Base-by-base conservation (phyloP, 2,797 vertebrate genomes). In the Falco cherrug region DNA sequence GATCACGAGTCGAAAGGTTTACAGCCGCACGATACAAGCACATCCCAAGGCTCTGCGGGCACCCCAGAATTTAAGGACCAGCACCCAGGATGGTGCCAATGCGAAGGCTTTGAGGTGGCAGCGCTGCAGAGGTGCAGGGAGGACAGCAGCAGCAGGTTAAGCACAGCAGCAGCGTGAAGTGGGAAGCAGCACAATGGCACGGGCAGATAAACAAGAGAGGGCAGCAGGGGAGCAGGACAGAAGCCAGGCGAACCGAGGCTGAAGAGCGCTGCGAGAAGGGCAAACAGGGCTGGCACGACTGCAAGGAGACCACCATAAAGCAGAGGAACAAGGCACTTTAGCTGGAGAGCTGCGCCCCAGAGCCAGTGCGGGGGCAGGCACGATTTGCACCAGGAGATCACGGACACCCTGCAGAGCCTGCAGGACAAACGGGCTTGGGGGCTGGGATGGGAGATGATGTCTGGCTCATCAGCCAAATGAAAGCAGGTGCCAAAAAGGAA, bases 261-360 rank as follows among this genome's bases (percentile, higher is more conserved):
- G 6, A 19, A 33, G 61, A 76, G 53, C 5, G 4, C 24, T 16
- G 63, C 2, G 3, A 68, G 67, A 45, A 73, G 35, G 67, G 53
- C 13, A 31, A 39, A 14, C 13, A 1, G 71, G 71, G 54, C 37
- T 41, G 53, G 86, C 31, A 35, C 2, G 14, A 13, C 26, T 4
- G 39, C 48, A 13, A 0, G 2, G 35, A 89, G 60, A 75, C 3
- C 35, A 51, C 22, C 5, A 1, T 5, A 29, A 16, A 13, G 31
- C 50, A 11, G 60, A 63, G 45, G 71, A 24, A 57, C 6, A 2
- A 0, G 0, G 73, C 2, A 5, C n/a, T 20, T 0, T 0, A 65
- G 39, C 15, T 29, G 53, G 14, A 41, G 28, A 14, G 54, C 48
- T 15, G 77, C 26, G 15, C 8, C 21, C 3, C 19, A 29, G 31